A percentile compares a stretch with the other conserved stretches of the same genome.
Conservation (phyloP, 2,888 invertebrate species). For the Pollenia amentaria region DNA sequence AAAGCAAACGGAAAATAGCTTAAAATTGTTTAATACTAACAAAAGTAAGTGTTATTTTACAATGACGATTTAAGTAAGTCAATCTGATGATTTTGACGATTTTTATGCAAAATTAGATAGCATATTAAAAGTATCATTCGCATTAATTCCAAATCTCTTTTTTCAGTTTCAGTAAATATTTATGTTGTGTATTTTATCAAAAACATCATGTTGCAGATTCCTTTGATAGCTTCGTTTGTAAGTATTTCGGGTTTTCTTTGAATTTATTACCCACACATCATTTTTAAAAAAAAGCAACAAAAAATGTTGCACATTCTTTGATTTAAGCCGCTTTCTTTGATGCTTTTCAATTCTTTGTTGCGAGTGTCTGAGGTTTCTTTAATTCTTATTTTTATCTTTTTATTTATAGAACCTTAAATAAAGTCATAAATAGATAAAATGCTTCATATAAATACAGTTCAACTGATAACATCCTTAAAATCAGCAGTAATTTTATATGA, state of each 20-base stretch:
- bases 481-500: conserved; percentile 42
- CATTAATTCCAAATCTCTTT: too few species aligned
- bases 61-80: too few species aligned
- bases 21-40: too few species aligned
- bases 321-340: background rate
- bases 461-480: conserved; percentile 17
- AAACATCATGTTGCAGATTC: background rate
- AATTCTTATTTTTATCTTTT: background rate
- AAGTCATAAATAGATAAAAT: background rate
- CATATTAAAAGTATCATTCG: too few species aligned
- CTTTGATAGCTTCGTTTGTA: background rate
- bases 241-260: conserved; percentile 4
- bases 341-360: background rate
- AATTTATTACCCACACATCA: conserved; percentile 31
- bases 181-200: background rate
- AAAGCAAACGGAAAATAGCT: too few species aligned
- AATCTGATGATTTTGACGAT: too few species aligned
- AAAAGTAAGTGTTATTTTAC: too few species aligned
- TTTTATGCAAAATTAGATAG: too few species aligned
- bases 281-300: background rate
- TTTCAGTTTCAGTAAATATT: too few species aligned
- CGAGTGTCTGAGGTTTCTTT: conserved; percentile 1
- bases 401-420: background rate
- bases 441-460: background rate
- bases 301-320: background rate